Base-by-base conservation (phyloP, 2,888 invertebrate genomes). In the Trilocha varians region DNA sequence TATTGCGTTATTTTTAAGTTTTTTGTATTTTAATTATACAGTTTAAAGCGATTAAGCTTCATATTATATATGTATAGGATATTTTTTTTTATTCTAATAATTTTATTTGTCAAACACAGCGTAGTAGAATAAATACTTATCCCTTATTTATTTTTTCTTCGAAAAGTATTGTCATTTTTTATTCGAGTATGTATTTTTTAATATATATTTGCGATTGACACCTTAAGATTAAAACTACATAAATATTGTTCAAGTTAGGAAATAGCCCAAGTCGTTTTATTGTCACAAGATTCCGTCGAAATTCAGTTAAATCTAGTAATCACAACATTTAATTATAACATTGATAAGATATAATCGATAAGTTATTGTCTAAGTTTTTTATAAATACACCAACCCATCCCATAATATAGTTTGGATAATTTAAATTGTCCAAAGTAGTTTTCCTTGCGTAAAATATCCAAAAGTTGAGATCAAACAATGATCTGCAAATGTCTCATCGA, bases 71-170 rank as follows among this genome's bases (percentile, higher is more conserved):
- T 25, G 6, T 25, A 11, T 25, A 9, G 11, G 11, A 11, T 9
- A 25, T 25, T 25, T 25, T 11, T 25, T 25, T 9, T 25, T 25
- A 25, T 6, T 25, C 6, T 9, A 9, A 25, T 43, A 46, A 52
- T 60, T 59, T 82, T 85, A 85, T 85, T 85, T 85, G 85, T 85
- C 85, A 74, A 71, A 82, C 85, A 86, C 85, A 85, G 85, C 85
- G 25, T 25, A 25, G 11, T 11, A 25, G 25, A 76, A 70, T 59
- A 25, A 25, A 9, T 25, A 3, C 14, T 37, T 17, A 9, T 13
- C n/a, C 18, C 16, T 25, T 25, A 25, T 18, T 18, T 36, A 16
- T 15, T 16, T 6, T 36, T 25, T 6, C 11, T 25, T 9, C 25
- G 11, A 6, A 11, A 25, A 25, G 25, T 25, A 25, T 25, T 25